phyloP scores from a whole-genome alignment of 2,888 invertebrate species.

The Drepana falcataria region DNA sequence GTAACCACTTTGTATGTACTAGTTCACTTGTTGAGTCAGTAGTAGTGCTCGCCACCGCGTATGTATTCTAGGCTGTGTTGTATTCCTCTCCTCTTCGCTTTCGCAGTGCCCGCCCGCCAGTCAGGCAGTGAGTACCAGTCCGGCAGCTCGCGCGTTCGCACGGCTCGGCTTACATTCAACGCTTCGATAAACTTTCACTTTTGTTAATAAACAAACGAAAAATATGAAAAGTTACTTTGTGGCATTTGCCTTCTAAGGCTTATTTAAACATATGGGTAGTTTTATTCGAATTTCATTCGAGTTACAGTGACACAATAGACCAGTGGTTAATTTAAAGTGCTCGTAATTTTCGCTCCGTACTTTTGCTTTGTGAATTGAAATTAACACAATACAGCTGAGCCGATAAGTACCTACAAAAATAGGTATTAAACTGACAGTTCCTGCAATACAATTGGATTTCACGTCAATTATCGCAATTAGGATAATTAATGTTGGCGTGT shows the following conservation, averaged over 20 bases:
- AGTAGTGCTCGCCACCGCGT: too few relatives aligned
- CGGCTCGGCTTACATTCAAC: constrained; percentile 1
- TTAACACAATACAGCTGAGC: background rate
- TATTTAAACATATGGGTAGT: too few relatives aligned
- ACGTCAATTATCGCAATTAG: background rate
- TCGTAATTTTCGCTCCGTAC: background rate
- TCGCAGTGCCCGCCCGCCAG: constrained; percentile 6
- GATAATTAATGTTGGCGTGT: background rate
- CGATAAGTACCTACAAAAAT: background rate
- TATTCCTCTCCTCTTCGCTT: too few relatives aligned
- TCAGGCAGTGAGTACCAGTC: background rate
- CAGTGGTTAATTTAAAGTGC: background rate
- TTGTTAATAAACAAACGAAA: constrained; percentile 7
- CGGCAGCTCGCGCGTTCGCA: constrained; percentile 2
- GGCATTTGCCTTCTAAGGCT: background rate
- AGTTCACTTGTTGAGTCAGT: too few relatives aligned
- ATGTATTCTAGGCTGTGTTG: too few relatives aligned
- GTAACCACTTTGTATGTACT: too few relatives aligned
- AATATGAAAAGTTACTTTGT: background rate
- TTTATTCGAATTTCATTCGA: too few relatives aligned
- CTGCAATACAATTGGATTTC: background rate
- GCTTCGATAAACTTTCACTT: constrained; percentile 10
- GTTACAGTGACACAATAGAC: background rate
- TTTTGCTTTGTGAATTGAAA: background rate
- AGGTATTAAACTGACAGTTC: background rate